Base-by-base conservation (phyloP, 2,888 invertebrate species). In the Shargacucullia verbasci region DNA sequence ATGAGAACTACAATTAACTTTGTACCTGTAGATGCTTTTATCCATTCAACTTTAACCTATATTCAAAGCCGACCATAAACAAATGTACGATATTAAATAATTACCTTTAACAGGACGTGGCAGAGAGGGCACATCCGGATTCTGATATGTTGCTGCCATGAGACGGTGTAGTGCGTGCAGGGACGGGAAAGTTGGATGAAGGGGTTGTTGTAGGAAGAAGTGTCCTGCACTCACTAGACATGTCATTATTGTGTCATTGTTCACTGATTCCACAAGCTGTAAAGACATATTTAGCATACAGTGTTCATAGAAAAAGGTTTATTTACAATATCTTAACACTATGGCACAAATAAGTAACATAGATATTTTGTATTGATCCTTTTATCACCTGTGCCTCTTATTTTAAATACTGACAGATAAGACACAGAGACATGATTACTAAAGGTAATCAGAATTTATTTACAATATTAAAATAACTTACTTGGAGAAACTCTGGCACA, bases 191-290 rank as follows among this genome's bases (percentile, higher is more conserved):
- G 98, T 97, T 6, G 99, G 99, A 94, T 99, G 99, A 59, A 98
- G 96, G 2, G 98, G 99, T 89, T 99, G 97, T 89, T 99, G 99
- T 59, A 99, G 95, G 94, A 99, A 99, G 84, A 99, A 95, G 87
- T 98, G 98, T 39, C 97, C 97, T 48, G 98, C 97, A 68, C 96
- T 96, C 69, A 98, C 96, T 82, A 99, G 95, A 78, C 97, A 97
- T 83, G 98, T 98, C 79, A 99, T 95, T 65, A 97, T 96, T 25
- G 99, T 98, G 92, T 99, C 99, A 83, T 98, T 98, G 86, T 98
- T 97, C 50, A 99, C 97, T 45, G 97, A 98, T 89, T 98, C 98
- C 80, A 99, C 96, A 70, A 99, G 94, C 88, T 96, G 96, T 80
- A 99, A 95, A 84, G 62, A 77, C 40, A 73, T 8, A 62, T 60